Base-by-base conservation (phyloP, 1,140 invertebrate genomes). In the Drepana arcuata region DNA sequence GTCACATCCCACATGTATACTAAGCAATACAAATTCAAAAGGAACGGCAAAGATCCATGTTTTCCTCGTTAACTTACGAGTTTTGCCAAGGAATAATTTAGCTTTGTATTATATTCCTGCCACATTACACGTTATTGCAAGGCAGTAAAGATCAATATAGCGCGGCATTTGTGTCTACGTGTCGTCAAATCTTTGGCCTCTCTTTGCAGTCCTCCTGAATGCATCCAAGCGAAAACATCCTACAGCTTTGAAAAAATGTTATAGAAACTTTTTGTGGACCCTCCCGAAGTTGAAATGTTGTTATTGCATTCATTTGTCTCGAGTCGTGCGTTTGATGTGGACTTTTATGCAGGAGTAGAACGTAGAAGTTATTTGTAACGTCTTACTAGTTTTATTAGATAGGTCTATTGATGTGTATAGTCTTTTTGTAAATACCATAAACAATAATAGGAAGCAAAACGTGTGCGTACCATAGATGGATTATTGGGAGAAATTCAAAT, bases 41-140 rank as follows among this genome's bases (percentile, higher is more conserved):
- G 48, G 49, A 63, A 63, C 44, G 49, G 55, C 52, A 55, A 65
- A 62, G 45, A 66, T 62, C 50, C 49, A 55, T 52, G 48, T 61
- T 68, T 46, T 55, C 55, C 65, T 66, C 60, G 63, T 72, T 64
- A 62, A 61, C 50, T 51, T 37, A 35, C 34, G 37, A 26, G 32
- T 48, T 47, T 55, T 9, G 18, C 4, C 31, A 48, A 56, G 62
- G 48, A 47, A 49, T 59, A 56, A 63, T 57, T 61, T 56, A 38
- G 45, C 50, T 38, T 46, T 27, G 24, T 43, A 40, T 41, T 41
- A 41, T 52, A 48, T 41, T 34, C 40, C 16, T 32, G 16, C 10
- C 24, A 38, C 27, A 34, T 14, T 32, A 25, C 28, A 38, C 41
- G 16, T 30, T 47, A 47, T 47, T 34, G 7, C 26, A 34, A 44